These are phyloP conservation scores for Tiliacea citrago DNA, from an alignment of 2,888 invertebrate genomes.

Conservation along the genomic window DNA sequence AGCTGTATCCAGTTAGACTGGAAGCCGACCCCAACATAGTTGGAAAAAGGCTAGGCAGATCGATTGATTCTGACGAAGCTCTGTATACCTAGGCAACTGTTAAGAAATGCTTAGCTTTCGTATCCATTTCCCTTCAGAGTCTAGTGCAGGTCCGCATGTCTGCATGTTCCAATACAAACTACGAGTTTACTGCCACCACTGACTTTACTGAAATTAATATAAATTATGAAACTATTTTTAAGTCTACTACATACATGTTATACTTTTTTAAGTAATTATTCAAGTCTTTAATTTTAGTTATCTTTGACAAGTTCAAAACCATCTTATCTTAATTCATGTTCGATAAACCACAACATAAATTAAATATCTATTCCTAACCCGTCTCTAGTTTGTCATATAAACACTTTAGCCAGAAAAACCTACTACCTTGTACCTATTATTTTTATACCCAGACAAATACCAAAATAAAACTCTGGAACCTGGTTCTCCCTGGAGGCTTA, in stretches of 20 bases:
- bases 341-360: neutral
- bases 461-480: slow-evolving; percentile 17
- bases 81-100: neutral
- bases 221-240: neutral
- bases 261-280: too few species aligned
- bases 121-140: neutral
- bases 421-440: neutral
- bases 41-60: too few species aligned
- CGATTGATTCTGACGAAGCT: neutral
- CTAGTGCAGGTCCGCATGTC: too few species aligned
- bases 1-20: too few species aligned
- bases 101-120: neutral
- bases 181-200: neutral
- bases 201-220: neutral
- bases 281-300: neutral
- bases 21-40: too few species aligned
- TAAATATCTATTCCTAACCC: too few species aligned
- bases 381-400: neutral
- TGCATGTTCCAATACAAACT: too few species aligned
- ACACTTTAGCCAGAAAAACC: neutral
- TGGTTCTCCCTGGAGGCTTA: slow-evolving; percentile 20
- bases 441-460: slow-evolving; percentile 1
- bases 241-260: too few species aligned
- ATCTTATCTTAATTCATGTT: neutral
- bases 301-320: neutral